Conservation (phyloP, 2,113 vertebrate genomes). For the Tragulus kanchil region DNA sequence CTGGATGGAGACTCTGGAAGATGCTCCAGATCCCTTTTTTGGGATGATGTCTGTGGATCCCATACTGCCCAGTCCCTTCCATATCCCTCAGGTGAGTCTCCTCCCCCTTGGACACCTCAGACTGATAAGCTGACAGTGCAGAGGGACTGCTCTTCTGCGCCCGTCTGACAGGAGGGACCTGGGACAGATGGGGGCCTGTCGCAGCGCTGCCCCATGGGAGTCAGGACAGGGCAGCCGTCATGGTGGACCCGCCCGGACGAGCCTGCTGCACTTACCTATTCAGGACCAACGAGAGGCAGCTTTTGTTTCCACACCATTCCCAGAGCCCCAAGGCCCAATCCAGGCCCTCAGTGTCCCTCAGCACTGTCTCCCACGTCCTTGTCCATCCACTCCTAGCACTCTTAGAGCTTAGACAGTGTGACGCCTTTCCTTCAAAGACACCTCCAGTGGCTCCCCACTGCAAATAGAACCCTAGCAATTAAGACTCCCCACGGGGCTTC, state of each 20-base stretch:
- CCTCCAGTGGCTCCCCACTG: not conserved
- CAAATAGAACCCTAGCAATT: not conserved
- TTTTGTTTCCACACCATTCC: not conserved
- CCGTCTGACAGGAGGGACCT: not conserved
- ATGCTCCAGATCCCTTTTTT: constrained; percentile 92
- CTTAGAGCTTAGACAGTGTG: not conserved
- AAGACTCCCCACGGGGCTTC: not conserved
- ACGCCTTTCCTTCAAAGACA: not conserved
- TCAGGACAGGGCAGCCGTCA: not conserved
- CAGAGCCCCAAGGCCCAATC: not conserved
- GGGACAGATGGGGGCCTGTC: not conserved
- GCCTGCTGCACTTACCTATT: not conserved
- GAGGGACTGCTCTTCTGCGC: not conserved
- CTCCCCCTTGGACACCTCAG: not conserved
- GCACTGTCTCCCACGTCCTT: not conserved
- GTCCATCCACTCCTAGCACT: not conserved
- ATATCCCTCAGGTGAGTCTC: constrained; percentile 85
- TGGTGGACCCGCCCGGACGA: not conserved
- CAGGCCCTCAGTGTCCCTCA: not conserved
- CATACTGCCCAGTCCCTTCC: constrained; percentile 86
- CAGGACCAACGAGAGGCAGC: not conserved
- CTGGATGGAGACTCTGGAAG: constrained; percentile 87
- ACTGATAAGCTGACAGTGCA: not conserved
- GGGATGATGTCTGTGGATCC: constrained; percentile 88
- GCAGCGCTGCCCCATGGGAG: not conserved